Evolutionary conservation across 2,113 vertebrate species (phyloP).

Genomic region (Callorhinus ursinus): DNA sequence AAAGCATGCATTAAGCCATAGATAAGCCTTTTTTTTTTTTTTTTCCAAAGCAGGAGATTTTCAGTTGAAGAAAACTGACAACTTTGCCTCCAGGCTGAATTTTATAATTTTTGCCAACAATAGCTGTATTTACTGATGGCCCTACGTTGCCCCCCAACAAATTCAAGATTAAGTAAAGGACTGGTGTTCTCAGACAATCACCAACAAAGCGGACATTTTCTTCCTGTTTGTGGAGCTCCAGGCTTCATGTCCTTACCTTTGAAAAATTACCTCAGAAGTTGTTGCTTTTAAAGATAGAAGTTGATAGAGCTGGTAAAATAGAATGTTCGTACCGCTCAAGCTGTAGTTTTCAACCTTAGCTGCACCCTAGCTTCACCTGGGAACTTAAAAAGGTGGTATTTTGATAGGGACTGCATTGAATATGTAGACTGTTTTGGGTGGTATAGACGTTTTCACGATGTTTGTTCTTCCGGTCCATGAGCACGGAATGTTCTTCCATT

Average conservation of each 20-base stretch:
- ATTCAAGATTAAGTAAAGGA: slow-evolving; percentile 32
- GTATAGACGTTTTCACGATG: background rate
- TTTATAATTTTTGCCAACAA: slow-evolving; percentile 53
- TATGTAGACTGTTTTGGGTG: background rate
- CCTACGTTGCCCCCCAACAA: background rate
- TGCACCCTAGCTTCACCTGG: background rate
- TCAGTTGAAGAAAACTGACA: slow-evolving; percentile 63
- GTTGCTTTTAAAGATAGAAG: background rate
- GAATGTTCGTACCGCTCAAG: background rate
- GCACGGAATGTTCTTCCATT: background rate
- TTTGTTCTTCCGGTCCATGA: background rate
- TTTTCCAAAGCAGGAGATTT: slow-evolving; percentile 56
- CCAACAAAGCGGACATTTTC: background rate
- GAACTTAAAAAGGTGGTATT: background rate
- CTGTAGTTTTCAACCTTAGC: background rate
- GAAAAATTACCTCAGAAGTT: slow-evolving; percentile 20
- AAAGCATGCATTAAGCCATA: slow-evolving; percentile 20
- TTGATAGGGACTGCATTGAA: background rate
- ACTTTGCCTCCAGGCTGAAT: slow-evolving; percentile 48
- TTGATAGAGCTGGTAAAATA: background rate
- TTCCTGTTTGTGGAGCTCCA: background rate
- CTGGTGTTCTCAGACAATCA: slow-evolving; percentile 1
- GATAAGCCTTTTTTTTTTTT: slow-evolving; percentile 8
- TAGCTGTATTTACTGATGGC: slow-evolving; percentile 61
- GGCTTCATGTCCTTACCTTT: background rate